Percentiles rank a stretch among this genome's conserved stretches.
Conservation (phyloP, 2,113 vertebrate genomes). For the Bos taurus region DNA sequence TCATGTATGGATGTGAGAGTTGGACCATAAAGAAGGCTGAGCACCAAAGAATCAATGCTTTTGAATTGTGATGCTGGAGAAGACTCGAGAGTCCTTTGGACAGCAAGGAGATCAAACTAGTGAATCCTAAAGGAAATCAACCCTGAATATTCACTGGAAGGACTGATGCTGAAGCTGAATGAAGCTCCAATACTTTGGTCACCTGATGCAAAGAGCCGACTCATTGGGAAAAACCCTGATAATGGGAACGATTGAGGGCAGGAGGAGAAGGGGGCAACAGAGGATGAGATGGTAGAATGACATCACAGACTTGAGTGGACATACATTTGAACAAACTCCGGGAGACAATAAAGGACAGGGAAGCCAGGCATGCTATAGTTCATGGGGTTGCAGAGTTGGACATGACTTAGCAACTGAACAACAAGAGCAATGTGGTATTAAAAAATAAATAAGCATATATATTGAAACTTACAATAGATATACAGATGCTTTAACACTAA, state of each 20-base stretch:
- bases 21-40: not conserved
- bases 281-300: not conserved
- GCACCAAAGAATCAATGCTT: not conserved
- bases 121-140: not conserved
- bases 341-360: not conserved
- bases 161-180: not conserved
- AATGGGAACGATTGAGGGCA: not conserved
- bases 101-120: not conserved
- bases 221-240: not conserved
- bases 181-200: not conserved
- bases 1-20: not conserved
- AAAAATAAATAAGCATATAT: not conserved
- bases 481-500: not conserved
- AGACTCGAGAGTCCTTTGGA: not conserved
- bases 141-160: not conserved
- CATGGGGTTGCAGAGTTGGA: not conserved
- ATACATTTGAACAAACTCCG: not conserved
- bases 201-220: not conserved
- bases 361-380: not conserved
- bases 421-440: not conserved
- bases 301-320: not conserved
- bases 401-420: not conserved
- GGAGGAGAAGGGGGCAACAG: not conserved
- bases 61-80: not conserved
- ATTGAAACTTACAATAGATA: not conserved